A percentile compares a stretch with the other conserved stretches of the same genome.
Evolutionary conservation across 2,888 invertebrate genomes (phyloP).

Genomic region (Habrosyne pyritoides): DNA sequence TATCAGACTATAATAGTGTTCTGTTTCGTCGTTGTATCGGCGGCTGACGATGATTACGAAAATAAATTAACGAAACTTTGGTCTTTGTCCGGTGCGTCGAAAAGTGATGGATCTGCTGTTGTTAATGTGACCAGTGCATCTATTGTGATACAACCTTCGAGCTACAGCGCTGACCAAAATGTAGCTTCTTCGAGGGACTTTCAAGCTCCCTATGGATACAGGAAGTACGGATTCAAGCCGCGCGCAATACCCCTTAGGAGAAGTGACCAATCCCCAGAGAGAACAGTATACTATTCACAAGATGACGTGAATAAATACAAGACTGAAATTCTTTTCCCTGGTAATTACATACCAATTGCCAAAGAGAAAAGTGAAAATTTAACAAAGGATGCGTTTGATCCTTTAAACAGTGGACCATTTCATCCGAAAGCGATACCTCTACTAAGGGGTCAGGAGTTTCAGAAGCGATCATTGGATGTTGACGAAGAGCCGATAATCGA

Average conservation of each 20-base stretch:
- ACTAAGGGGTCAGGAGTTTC: constrained; percentile 60
- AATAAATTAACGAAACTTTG: constrained; percentile 67
- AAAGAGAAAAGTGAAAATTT: constrained; percentile 66
- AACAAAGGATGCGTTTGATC: not conserved
- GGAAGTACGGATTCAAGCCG: constrained; percentile 65
- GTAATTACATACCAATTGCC: constrained; percentile 78
- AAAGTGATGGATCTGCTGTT: constrained; percentile 61
- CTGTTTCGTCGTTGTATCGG: constrained; percentile 48
- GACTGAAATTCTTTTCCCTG: constrained; percentile 73
- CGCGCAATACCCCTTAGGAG: constrained; percentile 60
- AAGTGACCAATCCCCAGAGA: constrained; percentile 51
- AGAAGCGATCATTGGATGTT: constrained; percentile 62
- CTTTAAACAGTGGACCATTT: constrained; percentile 42
- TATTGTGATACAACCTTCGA: constrained; percentile 61
- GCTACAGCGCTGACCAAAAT: constrained; percentile 38
- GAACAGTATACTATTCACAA: constrained; percentile 60
- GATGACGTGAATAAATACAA: constrained; percentile 57
- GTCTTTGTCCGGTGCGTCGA: constrained; percentile 56
- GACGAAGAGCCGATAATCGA: constrained; percentile 60
- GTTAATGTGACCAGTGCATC: constrained; percentile 70
- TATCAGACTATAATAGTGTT: constrained; percentile 62
- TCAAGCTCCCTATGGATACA: constrained; percentile 38
- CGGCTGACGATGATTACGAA: constrained; percentile 57
- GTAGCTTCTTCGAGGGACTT: constrained; percentile 43
- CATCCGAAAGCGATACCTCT: constrained; percentile 69